phyloP scores from a whole-genome alignment of 1,140 invertebrate genomes.

The Ceratina calcarata region DNA sequence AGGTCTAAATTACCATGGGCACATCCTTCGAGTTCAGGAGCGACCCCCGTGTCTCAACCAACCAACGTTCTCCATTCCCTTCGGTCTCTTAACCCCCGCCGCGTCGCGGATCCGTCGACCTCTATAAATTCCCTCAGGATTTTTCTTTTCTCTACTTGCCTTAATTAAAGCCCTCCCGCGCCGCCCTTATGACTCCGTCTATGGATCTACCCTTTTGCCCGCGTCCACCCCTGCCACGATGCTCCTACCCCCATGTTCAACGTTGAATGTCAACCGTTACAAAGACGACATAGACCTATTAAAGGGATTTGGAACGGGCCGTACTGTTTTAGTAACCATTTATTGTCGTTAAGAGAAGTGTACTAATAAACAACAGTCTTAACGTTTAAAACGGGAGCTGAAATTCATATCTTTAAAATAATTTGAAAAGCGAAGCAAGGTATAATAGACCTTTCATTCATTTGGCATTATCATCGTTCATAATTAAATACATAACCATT shows the following conservation, averaged over 20 bases:
- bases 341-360: background rate
- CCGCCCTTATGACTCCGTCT: conserved; percentile 66
- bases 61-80: conserved; percentile 55
- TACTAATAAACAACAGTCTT: background rate
- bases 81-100: conserved; percentile 59
- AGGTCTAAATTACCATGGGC: conserved; percentile 70
- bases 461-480: no score
- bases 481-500: no score
- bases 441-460: no score
- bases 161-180: conserved; percentile 77
- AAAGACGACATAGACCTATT: conserved; percentile 26
- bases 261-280: conserved; percentile 44
- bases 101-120: conserved; percentile 58
- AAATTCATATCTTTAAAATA: no score
- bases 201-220: conserved; percentile 62
- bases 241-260: conserved; percentile 47
- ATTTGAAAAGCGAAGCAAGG: no score
- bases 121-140: conserved; percentile 79
- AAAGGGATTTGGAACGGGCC: conserved; percentile 41
- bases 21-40: conserved; percentile 68
- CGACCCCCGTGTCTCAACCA: conserved; percentile 50
- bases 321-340: background rate
- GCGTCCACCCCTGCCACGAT: conserved; percentile 48
- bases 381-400: no score
- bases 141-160: conserved; percentile 79